Evolutionary conservation across 2,113 vertebrate genomes (phyloP), one percentile per base, ranked within the genome.

Genomic region (Uria lomvia): DNA sequence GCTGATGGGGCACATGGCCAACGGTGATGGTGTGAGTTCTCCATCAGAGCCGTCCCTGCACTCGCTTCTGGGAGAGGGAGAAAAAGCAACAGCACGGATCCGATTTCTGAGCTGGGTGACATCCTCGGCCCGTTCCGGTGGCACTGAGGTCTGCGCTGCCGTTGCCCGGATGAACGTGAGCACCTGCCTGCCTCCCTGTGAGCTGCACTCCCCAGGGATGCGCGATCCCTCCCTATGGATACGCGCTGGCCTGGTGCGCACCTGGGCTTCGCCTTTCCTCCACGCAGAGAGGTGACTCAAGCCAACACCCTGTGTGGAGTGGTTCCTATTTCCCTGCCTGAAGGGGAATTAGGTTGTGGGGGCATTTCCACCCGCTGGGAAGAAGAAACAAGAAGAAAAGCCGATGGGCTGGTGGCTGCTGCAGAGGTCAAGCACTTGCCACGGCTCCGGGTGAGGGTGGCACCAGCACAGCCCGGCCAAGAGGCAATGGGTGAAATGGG

Each of bases 231-330:
- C 49, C 36, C 38, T 4, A 0, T 1, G 4, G 2, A 4, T 2
- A 5, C 30, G 21, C 18, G 9, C 17, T 29, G 55, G 36, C 4
- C 9, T 20, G 36, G 40, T 7, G 52, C 20, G 12, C 9, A 2
- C 63, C 70, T 38, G 15, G 36, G 11, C 74, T 49, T 66, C 56
- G 8, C 65, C 60, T 22, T 27, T 50, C 43, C 53, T 55, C 36
- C 50, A 1, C 0, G 0, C 26, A 1, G 29, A 0, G 58, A 63
- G 32, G 16, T 0, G 0, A 12, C 32, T 12, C 29, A 14, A 14
- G 23, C 43, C n/a, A 30, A 8, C 16, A 3, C 40, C 5, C 0
- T 0, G 1, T 4, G 1, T 7, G 27, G 24, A n/a, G 24, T 2
- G 0, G 0, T 84, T 55, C 26, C 27, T 4, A 0, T 27, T 43